Conservation (phyloP, 2,888 invertebrate species). For the Thyatira batis region DNA sequence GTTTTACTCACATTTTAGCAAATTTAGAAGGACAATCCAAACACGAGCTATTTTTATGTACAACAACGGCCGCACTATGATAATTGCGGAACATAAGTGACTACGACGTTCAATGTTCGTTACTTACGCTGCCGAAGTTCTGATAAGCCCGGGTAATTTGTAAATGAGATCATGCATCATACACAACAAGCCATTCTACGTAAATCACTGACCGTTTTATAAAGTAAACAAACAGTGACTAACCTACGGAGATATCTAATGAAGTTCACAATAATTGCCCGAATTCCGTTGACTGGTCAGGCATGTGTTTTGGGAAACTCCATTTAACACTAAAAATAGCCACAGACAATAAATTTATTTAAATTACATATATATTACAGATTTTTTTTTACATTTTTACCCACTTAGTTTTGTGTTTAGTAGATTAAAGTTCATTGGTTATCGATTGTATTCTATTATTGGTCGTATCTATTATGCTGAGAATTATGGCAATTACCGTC, state of each 20-base stretch:
- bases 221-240: slow-evolving; percentile 6
- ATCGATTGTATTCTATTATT: slow-evolving; percentile 14
- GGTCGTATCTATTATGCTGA: slow-evolving; percentile 23
- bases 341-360: no score
- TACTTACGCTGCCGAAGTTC: slow-evolving; percentile 22
- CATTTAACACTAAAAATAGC: not conserved
- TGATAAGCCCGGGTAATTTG: slow-evolving; percentile 50
- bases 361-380: no score
- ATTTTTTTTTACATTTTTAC: not conserved
- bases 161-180: slow-evolving; percentile 57
- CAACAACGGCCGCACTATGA: slow-evolving; percentile 10
- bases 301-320: no score
- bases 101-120: slow-evolving; percentile 23
- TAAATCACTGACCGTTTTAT: slow-evolving; percentile 6
- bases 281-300: no score
- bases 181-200: slow-evolving; percentile 8
- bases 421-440: slow-evolving; percentile 3
- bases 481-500: slow-evolving; percentile 50
- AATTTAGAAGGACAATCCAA: not conserved
- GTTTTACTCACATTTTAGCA: slow-evolving; percentile 1
- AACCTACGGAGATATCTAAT: no score
- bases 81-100: slow-evolving; percentile 25
- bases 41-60: not conserved
- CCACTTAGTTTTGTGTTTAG: not conserved
- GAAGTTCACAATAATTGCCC: no score